These are phyloP conservation scores for Chaetorhynchus papuensis DNA, from an alignment of 2,113 vertebrate genomes.

Conservation along the genomic window DNA sequence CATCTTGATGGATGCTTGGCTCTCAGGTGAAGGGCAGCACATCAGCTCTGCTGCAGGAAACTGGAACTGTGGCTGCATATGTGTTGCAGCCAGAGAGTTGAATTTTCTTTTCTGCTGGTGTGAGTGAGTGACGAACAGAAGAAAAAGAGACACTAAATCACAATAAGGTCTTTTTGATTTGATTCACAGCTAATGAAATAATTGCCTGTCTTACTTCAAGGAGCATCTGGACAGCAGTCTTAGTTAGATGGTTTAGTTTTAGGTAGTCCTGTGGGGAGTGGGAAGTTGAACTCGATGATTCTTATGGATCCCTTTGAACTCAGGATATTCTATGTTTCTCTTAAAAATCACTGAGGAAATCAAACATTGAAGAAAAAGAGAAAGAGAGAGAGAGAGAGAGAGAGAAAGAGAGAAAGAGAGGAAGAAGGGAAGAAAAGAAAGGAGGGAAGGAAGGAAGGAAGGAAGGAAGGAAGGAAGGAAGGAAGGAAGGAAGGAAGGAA, in stretches of 20 bases:
- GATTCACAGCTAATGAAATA: neutral
- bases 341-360: neutral
- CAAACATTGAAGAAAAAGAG: neutral
- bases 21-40: neutral
- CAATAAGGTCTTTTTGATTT: neutral
- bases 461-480: too few species aligned
- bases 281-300: fast-evolving
- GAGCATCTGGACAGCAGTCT: neutral
- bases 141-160: neutral
- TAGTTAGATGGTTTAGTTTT: neutral
- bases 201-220: neutral
- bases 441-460: too few species aligned
- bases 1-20: neutral
- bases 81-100: neutral
- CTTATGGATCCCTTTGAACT: neutral
- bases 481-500: too few species aligned
- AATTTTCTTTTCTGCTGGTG: neutral
- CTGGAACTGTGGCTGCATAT: neutral
- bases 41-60: neutral
- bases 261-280: neutral
- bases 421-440: fast-evolving
- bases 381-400: neutral
- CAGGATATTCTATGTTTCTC: neutral
- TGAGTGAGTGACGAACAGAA: neutral
- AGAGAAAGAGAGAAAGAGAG: fast-evolving